Base-by-base conservation (phyloP, 2,113 vertebrate species). In the Eulemur macaco region DNA sequence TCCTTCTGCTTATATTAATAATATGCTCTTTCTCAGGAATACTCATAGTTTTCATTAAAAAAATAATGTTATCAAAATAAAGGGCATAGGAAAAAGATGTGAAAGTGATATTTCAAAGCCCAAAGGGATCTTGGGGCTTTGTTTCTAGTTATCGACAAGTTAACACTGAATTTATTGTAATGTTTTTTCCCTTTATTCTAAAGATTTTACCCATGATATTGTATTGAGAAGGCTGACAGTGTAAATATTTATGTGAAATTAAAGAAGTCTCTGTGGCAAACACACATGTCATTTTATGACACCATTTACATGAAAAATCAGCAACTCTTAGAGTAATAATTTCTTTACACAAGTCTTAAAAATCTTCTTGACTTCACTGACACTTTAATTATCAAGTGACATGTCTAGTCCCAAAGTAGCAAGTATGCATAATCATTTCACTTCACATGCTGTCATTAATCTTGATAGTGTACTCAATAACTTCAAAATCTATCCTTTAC, bases 361-460 rank as follows among this genome's bases (percentile, higher is more conserved):
- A 91, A 82, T 95, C 52, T 85, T 81, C 18, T 34, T 47, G 25
- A 80, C 54, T 95, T 86, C 27, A 80, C 50, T 83, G 86, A 84
- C 50, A 96, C 27, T 88, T 90, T 95, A 86, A 89, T 93, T 96
- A 78, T 82, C 18, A 73, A 96, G 80, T 69, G 63, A 45, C 50
- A 58, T n/a, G 29, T 80, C 31, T 86, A 54, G n/a, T 86, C 47
- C 11, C 81, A 73, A 66, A 95, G 68, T 69, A 82, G 9, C 8
- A 34, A 52, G 31, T 83, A 8, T 83, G 23, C 1, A 64, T 86
- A 80, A 84, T 80, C 66, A 93, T 56, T 90, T 74, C 6, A 45
- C 29, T n/a, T 73, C 34, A 69, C 25, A 2, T 89, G 11, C 85
- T 95, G 64, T 64, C 31, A 76, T 37, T 76, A 23, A 83, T 89